phyloP scores from a whole-genome alignment of 2,797 vertebrate species.

The Gobio occitaniae region DNA sequence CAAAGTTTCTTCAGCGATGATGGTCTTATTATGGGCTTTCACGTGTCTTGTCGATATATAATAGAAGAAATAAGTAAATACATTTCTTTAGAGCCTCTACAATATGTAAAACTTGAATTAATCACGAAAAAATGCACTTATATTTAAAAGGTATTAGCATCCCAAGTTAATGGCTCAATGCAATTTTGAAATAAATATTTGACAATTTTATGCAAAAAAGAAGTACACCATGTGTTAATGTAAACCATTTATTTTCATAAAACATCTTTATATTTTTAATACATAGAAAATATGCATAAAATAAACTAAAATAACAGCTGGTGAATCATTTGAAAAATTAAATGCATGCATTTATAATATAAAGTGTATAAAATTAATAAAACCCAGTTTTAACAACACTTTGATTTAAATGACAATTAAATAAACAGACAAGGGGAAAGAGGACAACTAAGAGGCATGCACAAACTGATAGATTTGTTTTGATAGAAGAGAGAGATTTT shows the following conservation, averaged over 20 bases:
- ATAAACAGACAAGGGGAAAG: not conserved
- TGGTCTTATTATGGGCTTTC: not conserved
- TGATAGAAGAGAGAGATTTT: not conserved
- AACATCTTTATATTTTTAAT: not conserved
- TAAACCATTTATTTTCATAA: slow-evolving; percentile 56
- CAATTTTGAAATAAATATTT: not conserved
- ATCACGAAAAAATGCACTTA: not conserved
- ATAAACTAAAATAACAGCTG: not conserved
- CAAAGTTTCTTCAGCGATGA: too few relatives aligned
- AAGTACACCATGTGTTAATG: slow-evolving; percentile 19
- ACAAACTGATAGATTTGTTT: not conserved
- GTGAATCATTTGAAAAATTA: not conserved
- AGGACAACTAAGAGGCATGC: slow-evolving; percentile 16
- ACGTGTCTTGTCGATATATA: not conserved
- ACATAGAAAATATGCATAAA: slow-evolving; percentile 3
- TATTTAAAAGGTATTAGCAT: not conserved
- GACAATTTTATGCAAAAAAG: not conserved
- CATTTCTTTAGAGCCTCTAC: not conserved
- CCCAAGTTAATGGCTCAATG: not conserved
- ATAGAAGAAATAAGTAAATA: too few relatives aligned
- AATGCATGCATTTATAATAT: slow-evolving; percentile 21
- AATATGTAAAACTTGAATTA: not conserved
- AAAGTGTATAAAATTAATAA: not conserved
- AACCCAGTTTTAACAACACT: not conserved
- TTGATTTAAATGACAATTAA: not conserved